Evolutionary conservation across 2,113 vertebrate species (phyloP).

Genomic region (Phoxinus phoxinus): DNA sequence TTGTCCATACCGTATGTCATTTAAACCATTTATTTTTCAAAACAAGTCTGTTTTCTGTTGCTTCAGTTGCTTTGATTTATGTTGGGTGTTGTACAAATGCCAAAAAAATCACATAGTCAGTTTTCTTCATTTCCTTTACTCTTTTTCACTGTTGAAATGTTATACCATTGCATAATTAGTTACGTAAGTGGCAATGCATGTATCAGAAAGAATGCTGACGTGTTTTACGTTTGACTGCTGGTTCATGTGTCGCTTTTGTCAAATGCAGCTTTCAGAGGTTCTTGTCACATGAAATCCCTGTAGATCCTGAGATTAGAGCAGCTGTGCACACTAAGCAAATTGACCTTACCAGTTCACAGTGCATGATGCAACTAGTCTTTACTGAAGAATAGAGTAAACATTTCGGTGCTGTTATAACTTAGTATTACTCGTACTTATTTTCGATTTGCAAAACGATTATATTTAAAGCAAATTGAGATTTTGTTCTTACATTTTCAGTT

Average conservation of each 20-base stretch:
- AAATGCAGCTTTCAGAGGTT: conserved; percentile 1
- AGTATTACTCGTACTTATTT: neutral
- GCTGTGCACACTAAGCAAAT: neutral
- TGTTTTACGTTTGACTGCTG: neutral
- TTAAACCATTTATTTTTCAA: conserved; percentile 47
- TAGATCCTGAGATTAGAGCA: conserved; percentile 28
- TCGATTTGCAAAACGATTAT: neutral
- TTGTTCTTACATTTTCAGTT: neutral
- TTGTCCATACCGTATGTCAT: neutral
- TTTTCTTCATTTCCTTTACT: neutral
- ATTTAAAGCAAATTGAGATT: neutral
- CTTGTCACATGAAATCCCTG: conserved; percentile 35
- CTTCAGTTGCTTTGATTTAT: conserved; percentile 29
- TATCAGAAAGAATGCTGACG: neutral
- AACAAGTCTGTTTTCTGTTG: neutral
- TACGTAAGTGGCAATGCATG: neutral
- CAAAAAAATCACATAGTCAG: conserved; percentile 45
- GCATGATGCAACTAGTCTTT: neutral
- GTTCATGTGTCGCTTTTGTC: neutral
- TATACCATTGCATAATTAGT: neutral
- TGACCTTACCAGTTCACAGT: neutral
- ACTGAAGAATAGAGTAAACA: neutral
- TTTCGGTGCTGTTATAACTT: neutral
- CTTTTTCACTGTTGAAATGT: neutral
- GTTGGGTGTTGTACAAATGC: conserved; percentile 65